Conservation (phyloP, 2,113 vertebrate species). For the Callipepla squamata region DNA sequence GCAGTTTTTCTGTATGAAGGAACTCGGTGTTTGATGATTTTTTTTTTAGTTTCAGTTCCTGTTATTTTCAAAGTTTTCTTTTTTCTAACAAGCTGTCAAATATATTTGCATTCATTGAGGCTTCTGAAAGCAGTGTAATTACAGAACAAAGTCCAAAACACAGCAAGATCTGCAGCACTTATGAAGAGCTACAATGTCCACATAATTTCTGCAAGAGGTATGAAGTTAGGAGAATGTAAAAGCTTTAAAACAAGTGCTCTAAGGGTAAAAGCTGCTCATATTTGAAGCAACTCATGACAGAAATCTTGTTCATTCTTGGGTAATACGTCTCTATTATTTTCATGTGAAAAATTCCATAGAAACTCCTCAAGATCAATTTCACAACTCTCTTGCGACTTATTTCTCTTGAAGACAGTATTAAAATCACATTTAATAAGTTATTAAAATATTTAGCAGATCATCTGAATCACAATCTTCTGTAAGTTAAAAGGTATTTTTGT, state of each 20-base stretch:
- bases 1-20: too few species aligned
- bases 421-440: background rate
- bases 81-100: background rate
- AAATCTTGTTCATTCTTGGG: background rate
- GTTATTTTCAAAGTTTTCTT: background rate
- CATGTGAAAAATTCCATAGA: background rate
- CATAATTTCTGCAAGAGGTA: background rate
- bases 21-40: too few species aligned
- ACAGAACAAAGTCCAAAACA: background rate
- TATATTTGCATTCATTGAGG: background rate
- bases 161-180: background rate
- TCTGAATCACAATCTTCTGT: background rate
- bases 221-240: background rate
- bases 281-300: background rate
- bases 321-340: background rate
- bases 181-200: background rate
- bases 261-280: background rate
- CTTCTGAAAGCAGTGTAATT: background rate
- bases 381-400: background rate
- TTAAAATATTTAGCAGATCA: background rate
- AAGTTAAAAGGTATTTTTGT: background rate
- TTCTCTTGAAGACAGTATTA: background rate
- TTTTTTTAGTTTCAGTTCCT: background rate
- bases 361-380: background rate
- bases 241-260: background rate